Conservation (phyloP, 2,888 invertebrate species). For the Hemaris fuciformis region DNA sequence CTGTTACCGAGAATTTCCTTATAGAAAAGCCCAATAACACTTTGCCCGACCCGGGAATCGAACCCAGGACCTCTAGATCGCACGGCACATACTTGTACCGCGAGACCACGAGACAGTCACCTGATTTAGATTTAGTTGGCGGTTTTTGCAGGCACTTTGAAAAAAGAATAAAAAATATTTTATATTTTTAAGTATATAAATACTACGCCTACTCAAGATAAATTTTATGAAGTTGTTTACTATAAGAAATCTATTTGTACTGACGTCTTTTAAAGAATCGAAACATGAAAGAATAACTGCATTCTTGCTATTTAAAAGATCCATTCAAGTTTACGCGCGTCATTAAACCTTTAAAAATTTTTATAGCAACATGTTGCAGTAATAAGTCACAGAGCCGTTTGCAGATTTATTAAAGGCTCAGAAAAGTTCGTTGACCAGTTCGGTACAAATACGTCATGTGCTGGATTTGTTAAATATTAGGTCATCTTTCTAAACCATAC, state of each 20-base stretch:
- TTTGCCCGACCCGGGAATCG: no score
- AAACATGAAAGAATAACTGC: not conserved
- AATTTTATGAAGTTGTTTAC: not conserved
- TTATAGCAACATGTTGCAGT: not conserved
- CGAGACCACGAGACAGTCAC: no score
- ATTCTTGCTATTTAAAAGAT: not conserved
- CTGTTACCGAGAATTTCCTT: no score
- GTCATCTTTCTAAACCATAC: not conserved
- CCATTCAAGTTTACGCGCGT: not conserved
- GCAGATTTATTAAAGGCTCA: not conserved
- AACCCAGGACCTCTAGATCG: no score
- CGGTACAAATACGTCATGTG: not conserved
- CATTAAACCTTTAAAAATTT: not conserved
- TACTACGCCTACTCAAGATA: not conserved
- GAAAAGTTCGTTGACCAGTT: conserved; percentile 4
- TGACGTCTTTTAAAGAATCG: not conserved
- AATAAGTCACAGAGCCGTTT: not conserved
- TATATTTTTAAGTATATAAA: not conserved
- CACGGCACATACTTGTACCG: no score
- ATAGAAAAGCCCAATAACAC: no score
- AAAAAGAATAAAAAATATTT: not conserved
- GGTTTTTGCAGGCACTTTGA: not conserved
- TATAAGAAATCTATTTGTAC: not conserved
- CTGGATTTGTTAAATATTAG: not conserved
- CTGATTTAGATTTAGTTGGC: no score